phyloP scores from a whole-genome alignment of 2,888 invertebrate species.

The Caenorhabditis sp. region DNA sequence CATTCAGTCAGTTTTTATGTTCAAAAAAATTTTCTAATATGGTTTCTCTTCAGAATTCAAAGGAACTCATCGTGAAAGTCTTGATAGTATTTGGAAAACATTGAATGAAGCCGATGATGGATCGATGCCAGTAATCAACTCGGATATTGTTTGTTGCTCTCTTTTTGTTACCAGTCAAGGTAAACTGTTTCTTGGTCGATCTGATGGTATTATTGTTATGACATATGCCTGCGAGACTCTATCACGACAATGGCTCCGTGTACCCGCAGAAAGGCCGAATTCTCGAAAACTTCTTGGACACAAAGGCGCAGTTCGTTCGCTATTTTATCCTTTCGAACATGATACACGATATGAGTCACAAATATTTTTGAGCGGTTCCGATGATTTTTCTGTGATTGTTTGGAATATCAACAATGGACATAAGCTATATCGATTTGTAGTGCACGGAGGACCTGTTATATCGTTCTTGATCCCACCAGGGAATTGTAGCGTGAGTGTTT shows the following conservation, averaged over 20 bases:
- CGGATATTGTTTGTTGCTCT: slow-evolving; percentile 74
- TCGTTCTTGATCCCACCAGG: slow-evolving; percentile 92
- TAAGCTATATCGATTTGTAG: slow-evolving; percentile 90
- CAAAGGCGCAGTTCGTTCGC: slow-evolving; percentile 57
- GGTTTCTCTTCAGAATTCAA: slow-evolving; percentile 47
- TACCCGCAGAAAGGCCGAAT: slow-evolving; percentile 30
- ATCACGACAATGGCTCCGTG: slow-evolving; percentile 83
- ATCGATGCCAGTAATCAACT: slow-evolving; percentile 42
- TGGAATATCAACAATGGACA: slow-evolving; percentile 68
- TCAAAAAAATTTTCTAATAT: not conserved
- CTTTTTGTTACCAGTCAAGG: slow-evolving; percentile 93
- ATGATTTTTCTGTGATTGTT: slow-evolving; percentile 87
- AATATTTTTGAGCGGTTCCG: slow-evolving; percentile 79
- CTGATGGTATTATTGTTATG: slow-evolving; percentile 94
- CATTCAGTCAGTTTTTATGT: slow-evolving; percentile 36
- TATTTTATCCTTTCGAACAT: slow-evolving; percentile 91
- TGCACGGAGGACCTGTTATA: slow-evolving; percentile 95
- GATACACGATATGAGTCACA: slow-evolving; percentile 76
- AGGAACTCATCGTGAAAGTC: slow-evolving; percentile 54
- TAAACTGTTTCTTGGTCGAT: slow-evolving; percentile 89
- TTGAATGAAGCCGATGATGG: slow-evolving; percentile 37
- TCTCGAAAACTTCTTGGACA: slow-evolving; percentile 44
- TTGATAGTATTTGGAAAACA: slow-evolving; percentile 49
- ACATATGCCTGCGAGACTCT: slow-evolving; percentile 94
- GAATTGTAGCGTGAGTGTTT: slow-evolving; percentile 77